phyloP scores from a whole-genome alignment of 2,113 vertebrate species.

The Triplophysa siluroides region DNA sequence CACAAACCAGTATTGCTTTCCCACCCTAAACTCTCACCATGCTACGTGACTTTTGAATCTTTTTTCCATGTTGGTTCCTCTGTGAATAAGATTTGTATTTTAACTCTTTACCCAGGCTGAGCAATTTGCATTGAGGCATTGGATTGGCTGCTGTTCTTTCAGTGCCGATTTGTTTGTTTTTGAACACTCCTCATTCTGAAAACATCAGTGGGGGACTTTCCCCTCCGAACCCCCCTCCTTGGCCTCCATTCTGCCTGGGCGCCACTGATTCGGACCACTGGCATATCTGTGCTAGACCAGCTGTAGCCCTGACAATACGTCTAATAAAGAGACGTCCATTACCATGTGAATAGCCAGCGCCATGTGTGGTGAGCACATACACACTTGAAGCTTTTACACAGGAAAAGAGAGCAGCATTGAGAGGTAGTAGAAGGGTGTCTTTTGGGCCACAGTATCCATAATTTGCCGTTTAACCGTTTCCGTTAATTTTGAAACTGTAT shows the following conservation, averaged over 20 bases:
- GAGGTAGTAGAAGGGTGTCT: conserved; percentile 47
- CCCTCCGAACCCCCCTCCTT: conserved; percentile 49
- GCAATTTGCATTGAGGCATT: conserved; percentile 3
- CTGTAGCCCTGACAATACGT: conserved; percentile 80
- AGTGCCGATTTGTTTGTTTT: conserved; percentile 46
- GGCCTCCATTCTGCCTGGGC: conserved; percentile 49
- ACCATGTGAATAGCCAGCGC: conserved; percentile 74
- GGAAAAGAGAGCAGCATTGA: conserved; percentile 60
- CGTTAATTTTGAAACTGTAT: conserved; percentile 4
- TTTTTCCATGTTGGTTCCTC: conserved; percentile 4
- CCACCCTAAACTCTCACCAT: conserved; percentile 43
- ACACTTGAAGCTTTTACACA: conserved; percentile 62
- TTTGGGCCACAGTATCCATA: conserved; percentile 60
- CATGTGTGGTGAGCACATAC: conserved; percentile 72
- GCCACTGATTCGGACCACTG: conserved; percentile 69
- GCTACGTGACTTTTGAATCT: not conserved
- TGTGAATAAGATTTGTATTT: conserved; percentile 7
- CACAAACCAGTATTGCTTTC: conserved; percentile 54
- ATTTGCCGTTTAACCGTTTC: conserved; percentile 46
- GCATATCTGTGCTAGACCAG: conserved; percentile 77
- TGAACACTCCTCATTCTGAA: conserved; percentile 40
- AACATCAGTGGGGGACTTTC: conserved; percentile 54
- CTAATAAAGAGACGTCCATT: conserved; percentile 74
- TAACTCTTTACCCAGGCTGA: conserved; percentile 20
- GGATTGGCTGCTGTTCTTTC: conserved; percentile 37